Evolutionary conservation across 37 sponge, comb jelly and placozoan species (phyloP), one percentile per base, ranked within the genome.

Genomic region (Mnemiopsis leidyi): DNA sequence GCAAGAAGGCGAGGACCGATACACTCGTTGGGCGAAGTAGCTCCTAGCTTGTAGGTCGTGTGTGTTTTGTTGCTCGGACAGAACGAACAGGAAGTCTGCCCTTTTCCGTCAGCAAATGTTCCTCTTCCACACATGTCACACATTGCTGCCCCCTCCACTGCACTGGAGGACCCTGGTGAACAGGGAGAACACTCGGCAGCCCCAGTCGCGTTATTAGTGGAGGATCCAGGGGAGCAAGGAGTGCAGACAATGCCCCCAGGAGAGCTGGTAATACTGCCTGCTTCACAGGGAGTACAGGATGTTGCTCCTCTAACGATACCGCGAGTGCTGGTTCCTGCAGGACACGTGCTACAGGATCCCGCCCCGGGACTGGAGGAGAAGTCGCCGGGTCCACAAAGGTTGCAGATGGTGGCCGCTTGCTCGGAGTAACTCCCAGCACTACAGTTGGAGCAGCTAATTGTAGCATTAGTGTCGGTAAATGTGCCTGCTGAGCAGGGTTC

Each of bases 21-120:
- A 77, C 79, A 77, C 1, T 77, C 79, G 1, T 33, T 77, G 18
- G 79, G 20, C 9, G 36, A 34, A 18, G 36, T 16, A 13, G 79
- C 30, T 77, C 79, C 79, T 32, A 13, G 30, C 18, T 18, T 77
- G 79, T 77, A 77, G 35, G 79, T 77, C 5, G 79, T 77, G 79
- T 77, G 32, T 5, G 79, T 77, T 34, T 32, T 28, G 36, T 77
- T 77, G 79, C 32, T 77, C 3, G 79, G 79, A 20, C 79, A 77
- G 0, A 1, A 28, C 36, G 32, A 34, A 48, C 61, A 48, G 61
- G 9, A 18, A 48, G 61, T 48, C 13, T 48, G 61, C 13, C 61
- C 61, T 13, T 48, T 48, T 48, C 61, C 61, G 61, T 48, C 61
- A 48, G 61, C 61, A 48, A 48, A 48, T 18, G 61, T 18, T 9